Evolutionary conservation across 1,140 invertebrate genomes (phyloP).

Genomic region (Aphelenchoides avenae): DNA sequence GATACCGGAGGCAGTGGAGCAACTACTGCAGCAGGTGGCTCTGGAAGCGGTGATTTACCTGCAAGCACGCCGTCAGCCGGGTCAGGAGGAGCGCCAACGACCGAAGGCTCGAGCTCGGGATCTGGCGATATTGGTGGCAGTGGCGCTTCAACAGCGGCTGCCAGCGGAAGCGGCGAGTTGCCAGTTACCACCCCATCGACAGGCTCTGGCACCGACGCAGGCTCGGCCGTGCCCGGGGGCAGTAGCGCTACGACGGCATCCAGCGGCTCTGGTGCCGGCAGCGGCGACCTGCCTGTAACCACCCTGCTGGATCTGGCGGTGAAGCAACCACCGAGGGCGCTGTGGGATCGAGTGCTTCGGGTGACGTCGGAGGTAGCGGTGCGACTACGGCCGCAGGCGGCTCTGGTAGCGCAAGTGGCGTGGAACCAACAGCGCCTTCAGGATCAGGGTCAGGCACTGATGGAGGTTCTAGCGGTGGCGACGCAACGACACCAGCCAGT

Average conservation of each 20-base stretch:
- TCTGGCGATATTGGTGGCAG: not conserved
- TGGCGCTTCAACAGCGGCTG: not conserved
- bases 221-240: not conserved
- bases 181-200: not conserved
- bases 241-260: not conserved
- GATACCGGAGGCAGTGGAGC: not conserved
- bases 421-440: not conserved
- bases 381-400: not conserved
- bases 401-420: not conserved
- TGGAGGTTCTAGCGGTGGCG: not conserved
- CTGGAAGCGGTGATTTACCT: not conserved
- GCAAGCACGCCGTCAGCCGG: not conserved
- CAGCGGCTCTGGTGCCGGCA: not conserved
- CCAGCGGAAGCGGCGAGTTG: not conserved
- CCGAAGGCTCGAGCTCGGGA: not conserved
- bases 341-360: not conserved
- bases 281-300: not conserved
- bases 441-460: not conserved
- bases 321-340: not conserved
- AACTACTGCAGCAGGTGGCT: not conserved
- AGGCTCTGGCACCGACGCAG: not conserved
- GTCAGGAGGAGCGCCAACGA: not conserved
- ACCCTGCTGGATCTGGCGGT: not conserved
- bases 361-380: not conserved
- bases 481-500: not conserved